Base-by-base conservation (phyloP, 2,888 invertebrate genomes). In the Nomada fabriciana region DNA sequence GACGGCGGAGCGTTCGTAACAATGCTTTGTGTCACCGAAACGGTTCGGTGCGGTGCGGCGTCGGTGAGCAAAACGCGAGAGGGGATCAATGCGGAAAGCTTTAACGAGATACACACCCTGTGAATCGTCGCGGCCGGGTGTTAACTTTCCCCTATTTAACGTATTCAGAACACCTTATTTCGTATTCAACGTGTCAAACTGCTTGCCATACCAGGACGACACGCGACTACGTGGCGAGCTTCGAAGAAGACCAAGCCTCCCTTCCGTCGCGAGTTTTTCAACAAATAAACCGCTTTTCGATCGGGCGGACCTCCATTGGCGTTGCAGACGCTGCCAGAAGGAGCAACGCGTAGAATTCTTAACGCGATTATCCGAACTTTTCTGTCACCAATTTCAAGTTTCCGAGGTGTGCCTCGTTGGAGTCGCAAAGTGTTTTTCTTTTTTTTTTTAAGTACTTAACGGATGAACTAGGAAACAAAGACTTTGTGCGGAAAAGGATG, bases 91-190 rank as follows among this genome's bases (percentile, higher is more conserved):
- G 64, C 7, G 55, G 73, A 71, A 79, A 64, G 63, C 68, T 80
- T 69, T 70, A 81, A 65, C 60, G 59, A 74, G 63, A 68, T 67
- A 80, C 68, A 73, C 68, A 80, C 63, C 53, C 36, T 36, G 36
- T 20, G 36, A 43, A 69, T 69, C 53, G 52, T 59, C 29, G 15
- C 18, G 29, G 10, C 36, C 55, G 70, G 70, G 61, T 75, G 82
- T 76, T 82, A 82, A 82, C 82, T 72, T 76, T 74, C 50, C 47
- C 60, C 65, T 61, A 60, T 73, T 82, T 73, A 82, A 82, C 55
- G 47, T 52, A 55, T 52, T 55, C 69, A 18, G 25, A 60, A 59
- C 53, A 53, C 52, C 59, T 76, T 82, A 69, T 69, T 76, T 55
- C 65, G 67, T 43, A 76, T 76, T 71, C 82, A 67, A 81, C 60